Percentiles rank a stretch among this genome's conserved stretches.
Conservation (phyloP, 2,797 vertebrate genomes). For the Hypotaenidia okinawae region DNA sequence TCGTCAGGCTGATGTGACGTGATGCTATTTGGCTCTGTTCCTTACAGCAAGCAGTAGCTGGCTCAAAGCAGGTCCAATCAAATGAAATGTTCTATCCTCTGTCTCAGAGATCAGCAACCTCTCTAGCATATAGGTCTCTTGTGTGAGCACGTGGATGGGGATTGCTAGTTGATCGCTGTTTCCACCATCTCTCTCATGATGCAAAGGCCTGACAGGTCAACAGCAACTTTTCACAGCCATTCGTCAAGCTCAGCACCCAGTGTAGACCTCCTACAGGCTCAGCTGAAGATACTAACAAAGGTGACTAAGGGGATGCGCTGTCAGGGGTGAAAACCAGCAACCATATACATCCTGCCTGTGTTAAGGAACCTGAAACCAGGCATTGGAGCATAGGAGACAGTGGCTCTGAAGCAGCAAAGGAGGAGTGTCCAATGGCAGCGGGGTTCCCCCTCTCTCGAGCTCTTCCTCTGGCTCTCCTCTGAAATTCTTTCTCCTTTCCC, state of each 20-base stretch:
- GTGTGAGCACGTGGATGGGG: background rate
- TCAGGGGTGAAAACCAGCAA: background rate
- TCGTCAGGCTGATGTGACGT: background rate
- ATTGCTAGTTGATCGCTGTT: background rate
- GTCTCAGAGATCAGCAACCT: background rate
- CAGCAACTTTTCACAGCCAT: background rate
- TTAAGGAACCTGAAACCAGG: background rate
- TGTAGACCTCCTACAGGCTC: background rate
- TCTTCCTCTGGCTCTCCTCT: background rate
- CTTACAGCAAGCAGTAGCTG: background rate
- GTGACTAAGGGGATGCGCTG: too few species aligned
- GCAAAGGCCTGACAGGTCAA: background rate
- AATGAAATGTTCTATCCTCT: background rate
- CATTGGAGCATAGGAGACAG: fast-evolving
- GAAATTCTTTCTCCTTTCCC: background rate
- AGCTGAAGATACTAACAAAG: background rate
- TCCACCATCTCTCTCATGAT: background rate
- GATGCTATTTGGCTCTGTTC: background rate
- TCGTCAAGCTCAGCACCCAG: background rate
- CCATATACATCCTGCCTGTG: background rate
- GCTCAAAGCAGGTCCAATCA: background rate
- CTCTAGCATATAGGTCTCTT: background rate
- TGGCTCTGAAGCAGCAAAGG: background rate
- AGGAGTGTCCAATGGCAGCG: fast-evolving
- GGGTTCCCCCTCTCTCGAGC: background rate